Evolutionary conservation across 1,140 invertebrate genomes (phyloP).

Genomic region (Stenopsyche tienmushanensis): DNA sequence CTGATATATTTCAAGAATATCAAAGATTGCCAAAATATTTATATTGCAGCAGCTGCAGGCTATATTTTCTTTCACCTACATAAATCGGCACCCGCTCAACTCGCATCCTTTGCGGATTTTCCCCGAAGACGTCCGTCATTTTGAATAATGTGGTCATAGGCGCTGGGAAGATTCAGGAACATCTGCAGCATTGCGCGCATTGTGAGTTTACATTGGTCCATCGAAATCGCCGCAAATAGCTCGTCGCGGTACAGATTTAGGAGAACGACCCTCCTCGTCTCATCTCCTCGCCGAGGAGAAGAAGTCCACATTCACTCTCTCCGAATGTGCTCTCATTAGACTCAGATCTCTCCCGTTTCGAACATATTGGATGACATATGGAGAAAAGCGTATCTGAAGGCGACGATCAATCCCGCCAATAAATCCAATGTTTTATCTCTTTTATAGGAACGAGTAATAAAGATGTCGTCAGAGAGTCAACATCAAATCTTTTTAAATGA

Average conservation of each 20-base stretch:
- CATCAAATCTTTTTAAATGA: too few species aligned
- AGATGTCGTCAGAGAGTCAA: too few species aligned
- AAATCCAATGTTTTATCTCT: too few species aligned
- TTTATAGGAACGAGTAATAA: too few species aligned
- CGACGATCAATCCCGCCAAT: too few species aligned
- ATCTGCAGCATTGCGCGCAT: neutral
- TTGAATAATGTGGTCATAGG: neutral
- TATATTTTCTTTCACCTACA: neutral
- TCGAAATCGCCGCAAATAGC: slow-evolving; percentile 35
- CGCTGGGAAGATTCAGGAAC: neutral
- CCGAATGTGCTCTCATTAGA: slow-evolving; percentile 6
- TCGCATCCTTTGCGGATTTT: neutral
- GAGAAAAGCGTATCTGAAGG: too few species aligned
- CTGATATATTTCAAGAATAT: slow-evolving; percentile 10
- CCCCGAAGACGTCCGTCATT: neutral
- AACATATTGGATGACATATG: too few species aligned
- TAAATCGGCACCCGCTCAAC: neutral
- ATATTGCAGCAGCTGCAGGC: slow-evolving; percentile 1
- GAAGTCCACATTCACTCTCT: neutral
- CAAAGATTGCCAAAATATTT: slow-evolving; percentile 14
- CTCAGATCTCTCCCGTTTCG: too few species aligned
- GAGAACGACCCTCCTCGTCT: slow-evolving; percentile 4
- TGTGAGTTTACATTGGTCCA: slow-evolving; percentile 29
- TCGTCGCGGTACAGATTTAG: slow-evolving; percentile 27
- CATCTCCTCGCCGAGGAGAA: neutral